Evolutionary conservation across 2,797 vertebrate species (phyloP).

Genomic region (Cyclopterus lumpus): DNA sequence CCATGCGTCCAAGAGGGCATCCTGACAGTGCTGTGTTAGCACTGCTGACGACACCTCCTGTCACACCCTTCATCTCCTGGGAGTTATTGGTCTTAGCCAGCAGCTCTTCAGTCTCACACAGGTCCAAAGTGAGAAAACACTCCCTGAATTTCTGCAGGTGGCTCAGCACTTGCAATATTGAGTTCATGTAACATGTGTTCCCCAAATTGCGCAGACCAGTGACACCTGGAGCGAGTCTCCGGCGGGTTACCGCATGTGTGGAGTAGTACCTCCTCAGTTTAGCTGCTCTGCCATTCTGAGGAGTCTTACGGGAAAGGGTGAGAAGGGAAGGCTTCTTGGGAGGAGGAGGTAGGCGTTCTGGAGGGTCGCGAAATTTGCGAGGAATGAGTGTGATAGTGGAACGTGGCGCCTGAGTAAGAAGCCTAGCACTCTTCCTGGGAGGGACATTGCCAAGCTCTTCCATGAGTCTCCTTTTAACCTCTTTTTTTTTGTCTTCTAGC

Average conservation of each 20-base stretch:
- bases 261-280: slow-evolving; percentile 86
- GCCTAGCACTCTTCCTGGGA: slow-evolving; percentile 95
- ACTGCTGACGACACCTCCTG: slow-evolving; percentile 83
- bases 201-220: slow-evolving; percentile 97
- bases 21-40: slow-evolving; percentile 68
- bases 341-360: slow-evolving; percentile 79
- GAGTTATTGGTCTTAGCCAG: slow-evolving; percentile 89
- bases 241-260: slow-evolving; percentile 79
- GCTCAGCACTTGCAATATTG: slow-evolving; percentile 98
- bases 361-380: slow-evolving; percentile 89
- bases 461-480: slow-evolving; percentile 92
- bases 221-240: slow-evolving; percentile 92
- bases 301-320: slow-evolving; percentile 72
- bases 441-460: slow-evolving; percentile 93
- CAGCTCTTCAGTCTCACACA: slow-evolving; percentile 95
- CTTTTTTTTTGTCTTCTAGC: slow-evolving; percentile 89
- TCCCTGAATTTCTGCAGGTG: slow-evolving; percentile 99
- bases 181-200: slow-evolving; percentile 99
- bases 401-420: slow-evolving; percentile 90
- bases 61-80: slow-evolving; percentile 77
- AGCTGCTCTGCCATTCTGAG: slow-evolving; percentile 79
- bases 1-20: slow-evolving; percentile 76
- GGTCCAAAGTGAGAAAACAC: slow-evolving; percentile 97
- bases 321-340: slow-evolving; percentile 76
- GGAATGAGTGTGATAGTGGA: slow-evolving; percentile 86